A percentile compares a stretch with the other conserved stretches of the same genome.
These are phyloP conservation scores for Amphiprion ocellaris DNA, from an alignment of 2,113 vertebrate genomes.

Conservation along the genomic window DNA sequence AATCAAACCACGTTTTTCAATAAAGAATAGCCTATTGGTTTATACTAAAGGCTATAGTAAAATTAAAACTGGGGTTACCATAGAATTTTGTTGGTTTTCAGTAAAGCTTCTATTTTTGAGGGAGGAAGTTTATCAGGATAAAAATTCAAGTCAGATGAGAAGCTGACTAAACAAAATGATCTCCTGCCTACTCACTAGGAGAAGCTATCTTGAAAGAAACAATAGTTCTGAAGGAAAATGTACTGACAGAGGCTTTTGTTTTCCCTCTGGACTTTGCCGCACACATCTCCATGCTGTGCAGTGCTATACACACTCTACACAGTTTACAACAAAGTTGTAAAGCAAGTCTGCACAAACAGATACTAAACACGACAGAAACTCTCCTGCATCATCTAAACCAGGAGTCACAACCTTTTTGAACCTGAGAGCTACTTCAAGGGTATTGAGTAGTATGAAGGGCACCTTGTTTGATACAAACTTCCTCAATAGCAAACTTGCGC, in stretches of 20 bases:
- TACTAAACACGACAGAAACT: conserved; percentile 10
- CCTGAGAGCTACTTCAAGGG: too few relatives aligned
- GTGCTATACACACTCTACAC: background rate
- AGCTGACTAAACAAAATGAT: conserved; percentile 38
- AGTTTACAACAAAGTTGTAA: conserved; percentile 14
- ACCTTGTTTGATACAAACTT: too few relatives aligned
- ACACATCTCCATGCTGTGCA: background rate
- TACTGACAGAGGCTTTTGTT: background rate
- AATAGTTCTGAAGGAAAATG: conserved; percentile 35
- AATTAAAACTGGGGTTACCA: background rate
- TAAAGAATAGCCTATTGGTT: background rate
- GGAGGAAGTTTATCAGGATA: conserved; percentile 5
- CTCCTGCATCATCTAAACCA: background rate
- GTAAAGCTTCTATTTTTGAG: conserved; percentile 6
- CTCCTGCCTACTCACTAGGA: conserved; percentile 41
- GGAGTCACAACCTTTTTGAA: too few relatives aligned
- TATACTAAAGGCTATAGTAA: background rate
- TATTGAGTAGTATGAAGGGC: too few relatives aligned
- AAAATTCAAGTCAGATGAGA: conserved; percentile 21
- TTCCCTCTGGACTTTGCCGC: conserved; percentile 26
- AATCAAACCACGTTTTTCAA: background rate
- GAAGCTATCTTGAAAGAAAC: conserved; percentile 35
- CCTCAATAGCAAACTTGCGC: too few relatives aligned
- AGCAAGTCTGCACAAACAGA: conserved; percentile 2
- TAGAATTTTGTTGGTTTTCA: conserved; percentile 1